Conservation (phyloP, 2,797 vertebrate species). For the Lacerta agilis region DNA sequence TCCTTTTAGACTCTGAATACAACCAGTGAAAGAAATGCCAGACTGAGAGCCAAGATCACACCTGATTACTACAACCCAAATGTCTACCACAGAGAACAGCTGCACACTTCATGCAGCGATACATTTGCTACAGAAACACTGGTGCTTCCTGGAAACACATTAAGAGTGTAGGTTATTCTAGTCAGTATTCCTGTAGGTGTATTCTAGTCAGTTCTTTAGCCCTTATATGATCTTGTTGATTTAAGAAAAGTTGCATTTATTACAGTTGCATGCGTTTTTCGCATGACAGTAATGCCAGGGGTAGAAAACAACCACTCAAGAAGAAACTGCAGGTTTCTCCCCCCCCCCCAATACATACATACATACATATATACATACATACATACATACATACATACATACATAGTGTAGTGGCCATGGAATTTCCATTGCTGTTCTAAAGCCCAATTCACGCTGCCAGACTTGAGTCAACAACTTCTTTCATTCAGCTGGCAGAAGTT, state of each 20-base stretch:
- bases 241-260: not conserved
- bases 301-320: not conserved
- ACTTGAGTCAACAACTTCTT: not conserved
- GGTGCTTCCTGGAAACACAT: too few species aligned
- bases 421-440: not conserved
- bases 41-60: not conserved
- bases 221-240: not conserved
- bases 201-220: not conserved
- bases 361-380: not conserved
- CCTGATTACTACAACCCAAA: not conserved
- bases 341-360: not conserved
- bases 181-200: not conserved
- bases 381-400: not conserved
- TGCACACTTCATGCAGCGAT: too few species aligned
- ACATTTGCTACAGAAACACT: not conserved
- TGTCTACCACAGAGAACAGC: not conserved
- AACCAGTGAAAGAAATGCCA: not conserved
- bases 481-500: not conserved
- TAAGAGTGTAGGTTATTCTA: too few species aligned
- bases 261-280: not conserved
- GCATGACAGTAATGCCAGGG: not conserved
- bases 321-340: not conserved
- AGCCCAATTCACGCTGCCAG: not conserved
- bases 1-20: not conserved
- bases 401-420: not conserved